Evolutionary conservation across 2,888 invertebrate species (phyloP).

Genomic region (Lasius platythorax): DNA sequence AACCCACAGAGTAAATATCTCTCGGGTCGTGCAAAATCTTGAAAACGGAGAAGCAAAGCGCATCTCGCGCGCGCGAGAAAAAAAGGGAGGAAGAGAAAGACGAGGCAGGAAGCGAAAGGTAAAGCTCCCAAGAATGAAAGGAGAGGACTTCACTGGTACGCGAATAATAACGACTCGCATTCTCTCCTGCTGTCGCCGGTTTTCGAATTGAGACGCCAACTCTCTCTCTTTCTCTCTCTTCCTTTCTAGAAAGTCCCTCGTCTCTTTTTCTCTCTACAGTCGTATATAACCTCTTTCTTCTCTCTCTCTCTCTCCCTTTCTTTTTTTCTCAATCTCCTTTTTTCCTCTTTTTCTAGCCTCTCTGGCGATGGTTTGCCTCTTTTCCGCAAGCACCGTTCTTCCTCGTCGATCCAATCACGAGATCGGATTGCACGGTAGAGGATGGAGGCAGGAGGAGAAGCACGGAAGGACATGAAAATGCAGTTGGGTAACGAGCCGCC

Average conservation of each 20-base stretch:
- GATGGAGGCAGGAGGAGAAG: background rate
- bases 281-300: constrained; percentile 13
- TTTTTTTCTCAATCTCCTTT: constrained; percentile 4
- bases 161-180: constrained; percentile 75
- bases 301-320: background rate
- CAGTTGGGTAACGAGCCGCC: constrained; percentile 66
- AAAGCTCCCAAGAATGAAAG: constrained; percentile 66
- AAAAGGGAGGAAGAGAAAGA: constrained; percentile 52
- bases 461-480: constrained; percentile 55
- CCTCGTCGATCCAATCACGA: constrained; percentile 61
- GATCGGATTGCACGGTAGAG: constrained; percentile 62
- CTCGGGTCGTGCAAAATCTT: constrained; percentile 60
- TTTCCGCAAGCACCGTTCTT: constrained; percentile 52
- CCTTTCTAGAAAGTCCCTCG: background rate
- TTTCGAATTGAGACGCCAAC: constrained; percentile 70
- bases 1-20: constrained; percentile 66
- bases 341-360: constrained; percentile 38
- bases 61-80: constrained; percentile 42
- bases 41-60: constrained; percentile 40
- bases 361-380: constrained; percentile 43
- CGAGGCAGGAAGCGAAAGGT: constrained; percentile 47
- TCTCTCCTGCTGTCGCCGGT: constrained; percentile 67
- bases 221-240: constrained; percentile 4
- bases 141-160: constrained; percentile 66
- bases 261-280: constrained; percentile 14